Base-by-base conservation (phyloP, 2,113 vertebrate species). In the Propithecus coquereli region DNA sequence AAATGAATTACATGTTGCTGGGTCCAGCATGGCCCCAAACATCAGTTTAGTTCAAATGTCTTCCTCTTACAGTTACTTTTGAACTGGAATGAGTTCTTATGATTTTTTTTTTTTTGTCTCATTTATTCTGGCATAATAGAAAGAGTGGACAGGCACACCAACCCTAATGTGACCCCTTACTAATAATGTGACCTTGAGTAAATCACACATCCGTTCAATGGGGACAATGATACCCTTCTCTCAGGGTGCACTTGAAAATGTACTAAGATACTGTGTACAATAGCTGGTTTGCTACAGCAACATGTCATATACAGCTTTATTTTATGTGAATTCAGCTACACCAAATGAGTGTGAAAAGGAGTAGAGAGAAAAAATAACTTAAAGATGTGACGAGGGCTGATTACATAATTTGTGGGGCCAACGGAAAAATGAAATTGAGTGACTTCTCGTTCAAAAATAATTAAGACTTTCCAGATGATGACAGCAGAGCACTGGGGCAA, bases 71-170 rank as follows among this genome's bases (percentile, higher is more conserved):
- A 47, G 43, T 57, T 93, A 57, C 32, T 81, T 94, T 20, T 80
- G 57, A 93, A 47, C 20, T 37, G 9, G 4, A 82, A 89, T 82
- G 76, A 25, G 16, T 25, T 54, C 71, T 45, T 23, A 14, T 61
- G 32, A 11, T 86, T 57, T 54, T 54, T 54, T 57, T 20, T 18
- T 6, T 54, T 20, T 20, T 20, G 2, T 6, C 20, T 65, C 32
- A 65, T 95, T 77, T 18, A n/a, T 34, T n/a, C 65, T 23, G 10
- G 18, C n/a, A 80, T 17, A 93, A 68, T 52, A 96, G 68, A 43
- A 73, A 52, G 11, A 52, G 6, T 30, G 86, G 71, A 65, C 10
- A 89, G 37, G 47, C 16, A 61, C 13, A 57, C 20, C 23, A 43
- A 8, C 88, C 32, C 8, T 61, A 47, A 50, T 40, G 14, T 79